These are phyloP conservation scores for Scomber colias DNA, from an alignment of 2,113 vertebrate species.

Conservation along the genomic window DNA sequence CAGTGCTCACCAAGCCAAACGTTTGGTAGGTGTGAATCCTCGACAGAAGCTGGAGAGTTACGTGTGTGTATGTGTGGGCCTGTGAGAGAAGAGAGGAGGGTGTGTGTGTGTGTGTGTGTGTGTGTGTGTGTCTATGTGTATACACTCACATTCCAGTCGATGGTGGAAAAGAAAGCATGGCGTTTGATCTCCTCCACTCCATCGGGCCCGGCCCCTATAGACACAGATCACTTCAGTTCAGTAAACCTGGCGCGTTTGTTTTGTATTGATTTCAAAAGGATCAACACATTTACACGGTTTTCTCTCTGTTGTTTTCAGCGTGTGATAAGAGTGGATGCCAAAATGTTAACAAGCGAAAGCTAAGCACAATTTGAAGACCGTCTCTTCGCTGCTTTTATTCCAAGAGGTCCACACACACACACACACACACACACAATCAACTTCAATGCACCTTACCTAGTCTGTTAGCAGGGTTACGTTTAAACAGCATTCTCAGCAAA, in stretches of 20 bases:
- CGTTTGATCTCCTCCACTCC: slow-evolving; percentile 99
- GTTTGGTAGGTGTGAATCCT: slow-evolving; percentile 79
- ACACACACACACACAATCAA: neutral
- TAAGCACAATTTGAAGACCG: neutral
- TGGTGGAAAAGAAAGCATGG: slow-evolving; percentile 95
- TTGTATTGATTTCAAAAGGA: slow-evolving; percentile 49
- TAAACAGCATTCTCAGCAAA: slow-evolving; percentile 97
- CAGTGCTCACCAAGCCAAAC: slow-evolving; percentile 72
- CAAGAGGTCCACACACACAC: slow-evolving; percentile 1
- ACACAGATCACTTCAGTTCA: slow-evolving; percentile 64
- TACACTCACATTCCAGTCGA: slow-evolving; percentile 98
- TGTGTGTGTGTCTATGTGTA: neutral
- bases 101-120: neutral
- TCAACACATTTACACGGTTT: slow-evolving; percentile 43
- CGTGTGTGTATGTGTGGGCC: slow-evolving; percentile 34
- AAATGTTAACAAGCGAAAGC: slow-evolving; percentile 48
- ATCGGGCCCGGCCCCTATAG: slow-evolving; percentile 93
- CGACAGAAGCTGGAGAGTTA: slow-evolving; percentile 72
- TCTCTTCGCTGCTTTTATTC: neutral
- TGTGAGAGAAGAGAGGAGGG: slow-evolving; percentile 37
- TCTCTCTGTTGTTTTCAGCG: slow-evolving; percentile 19
- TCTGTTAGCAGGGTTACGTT: slow-evolving; percentile 96
- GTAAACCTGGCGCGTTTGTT: slow-evolving; percentile 31
- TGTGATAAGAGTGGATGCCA: slow-evolving; percentile 42
- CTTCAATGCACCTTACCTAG: slow-evolving; percentile 85